Base-by-base conservation (phyloP, 2,888 invertebrate species). In the Chirona hameri region DNA sequence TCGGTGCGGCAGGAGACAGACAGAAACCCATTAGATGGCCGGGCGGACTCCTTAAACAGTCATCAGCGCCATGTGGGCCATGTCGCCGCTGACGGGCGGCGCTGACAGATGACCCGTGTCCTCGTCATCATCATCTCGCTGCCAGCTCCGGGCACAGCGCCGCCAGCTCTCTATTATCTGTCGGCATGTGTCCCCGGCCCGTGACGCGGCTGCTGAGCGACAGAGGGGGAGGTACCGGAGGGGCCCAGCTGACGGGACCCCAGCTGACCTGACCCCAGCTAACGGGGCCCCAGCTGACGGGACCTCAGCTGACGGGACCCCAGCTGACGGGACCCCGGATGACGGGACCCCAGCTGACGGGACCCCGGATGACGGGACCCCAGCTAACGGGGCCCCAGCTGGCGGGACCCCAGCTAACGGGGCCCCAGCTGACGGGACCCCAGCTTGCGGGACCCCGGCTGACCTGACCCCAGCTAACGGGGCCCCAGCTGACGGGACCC, bases 31-130 rank as follows among this genome's bases (percentile, higher is more conserved):
- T 39, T 39, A 39, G 39, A 39, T 39, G 39, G 39, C 39, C 39
- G 39, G 39, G 39, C 39, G 39, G 39, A 39, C 39, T 39, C 39
- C 39, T 39, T 39, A 39, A 39, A 39, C 18, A 12, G 52, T 52
- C 52, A 46, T 76, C 76, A 46, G 76, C 18, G 46, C 39, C 39
- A 24, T 39, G 46, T 76, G 39, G 76, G 7, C 46, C 76, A 39
- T 76, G 76, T 46, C 76, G 21, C 39, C 46, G 46, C 76, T 18
- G 39, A 76, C 76, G 76, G 46, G 76, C 76, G 76, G 24, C 76
- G 21, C 21, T 76, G 76, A 76, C 15, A 46, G 76, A 76, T 46
- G 76, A 18, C 24, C 76, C 24, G 76, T 24, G 46, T 39, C 46
- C 21, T 24, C 21, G 76, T 10, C 76, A 24, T 39, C 76, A 24